Evolutionary conservation across 37 sponge, comb jelly and placozoan genomes (phyloP), one percentile per base, ranked within the genome.

Genomic region (Dysidea cf. avara): DNA sequence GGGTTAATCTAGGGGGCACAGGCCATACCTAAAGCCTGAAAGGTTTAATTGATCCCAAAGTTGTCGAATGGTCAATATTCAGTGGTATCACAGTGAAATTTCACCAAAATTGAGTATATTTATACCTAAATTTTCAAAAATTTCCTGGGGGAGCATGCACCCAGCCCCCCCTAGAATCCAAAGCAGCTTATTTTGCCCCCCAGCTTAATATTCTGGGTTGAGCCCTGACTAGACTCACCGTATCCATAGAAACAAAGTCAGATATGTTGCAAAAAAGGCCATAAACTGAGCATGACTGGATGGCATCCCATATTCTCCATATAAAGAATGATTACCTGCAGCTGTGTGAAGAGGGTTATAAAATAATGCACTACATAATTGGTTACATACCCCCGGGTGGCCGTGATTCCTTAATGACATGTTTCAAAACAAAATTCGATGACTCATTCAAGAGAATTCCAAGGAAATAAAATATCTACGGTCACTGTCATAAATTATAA

Each of bases 261-360:
- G 76, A 52, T 87, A 95, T 13, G 72, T 69, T n/a, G 93, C 78
- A 67, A 95, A 92, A 53, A 84, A 95, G n/a, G 86, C 77, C 89
- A 95, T 88, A 69, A 88, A 95, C 78, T 95, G 96, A 22, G 88
- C 82, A 34, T 95, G 96, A 61, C 86, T 92, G 22, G 96, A 95
- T 5, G 96, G 96, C 96, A 95, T 95, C 2, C 96, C 96, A 69
- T 89, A 95, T 54, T 84, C 78, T 47, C 66, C 81, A 74, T 81
- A 84, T 62, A 92, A 70, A 59, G 59, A 48, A 5, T 64, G 68
- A 33, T 31, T 48, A 36, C 53, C 64, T 35, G 50, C 64, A 50
- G 55, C 86, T 77, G 69, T 46, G 26, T 53, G 26, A 2, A 53
- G 47, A 21, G 49, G 4, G 35, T 52, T 33, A 52, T 4, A 22